A percentile compares a stretch with the other conserved stretches of the same genome.
phyloP scores from a whole-genome alignment of 64 coral and sea anemone genomes.

The Actinia equina region DNA sequence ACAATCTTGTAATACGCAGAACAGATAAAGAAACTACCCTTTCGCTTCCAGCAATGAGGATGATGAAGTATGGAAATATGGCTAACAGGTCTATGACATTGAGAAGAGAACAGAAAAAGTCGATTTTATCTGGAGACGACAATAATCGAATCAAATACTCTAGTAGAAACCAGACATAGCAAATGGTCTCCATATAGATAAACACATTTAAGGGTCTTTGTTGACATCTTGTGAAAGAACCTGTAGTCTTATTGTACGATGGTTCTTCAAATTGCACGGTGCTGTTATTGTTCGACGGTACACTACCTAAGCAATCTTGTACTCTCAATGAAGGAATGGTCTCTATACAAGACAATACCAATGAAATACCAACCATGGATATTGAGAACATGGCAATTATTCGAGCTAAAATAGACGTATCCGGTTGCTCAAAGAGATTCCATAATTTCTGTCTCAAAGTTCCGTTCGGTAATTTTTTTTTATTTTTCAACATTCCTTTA shows the following conservation, averaged over 20 bases:
- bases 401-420: slow-evolving; percentile 73
- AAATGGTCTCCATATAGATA: slow-evolving; percentile 65
- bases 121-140: slow-evolving; percentile 47
- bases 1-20: slow-evolving; percentile 57
- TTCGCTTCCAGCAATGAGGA: slow-evolving; percentile 57
- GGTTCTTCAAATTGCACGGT: neutral
- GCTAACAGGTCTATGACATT: slow-evolving; percentile 87
- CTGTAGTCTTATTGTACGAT: neutral
- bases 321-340: slow-evolving; percentile 57
- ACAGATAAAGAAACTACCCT: slow-evolving; percentile 63
- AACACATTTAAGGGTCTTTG: slow-evolving; percentile 47
- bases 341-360: slow-evolving; percentile 77
- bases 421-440: slow-evolving; percentile 89
- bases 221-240: neutral
- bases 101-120: slow-evolving; percentile 66
- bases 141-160: slow-evolving; percentile 79
- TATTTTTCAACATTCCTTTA: slow-evolving; percentile 54
- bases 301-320: slow-evolving; percentile 27
- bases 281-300: neutral
- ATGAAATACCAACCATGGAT: slow-evolving; percentile 63
- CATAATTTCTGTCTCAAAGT: slow-evolving; percentile 58
- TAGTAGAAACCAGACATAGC: slow-evolving; percentile 84
- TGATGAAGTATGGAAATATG: slow-evolving; percentile 83
- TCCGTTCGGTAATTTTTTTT: slow-evolving; percentile 16
- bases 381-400: slow-evolving; percentile 69